Percentiles rank a stretch among this genome's conserved stretches.
These are phyloP conservation scores for Xanthorhoe spadicearia DNA, from an alignment of 2,888 invertebrate genomes.

Conservation along the genomic window DNA sequence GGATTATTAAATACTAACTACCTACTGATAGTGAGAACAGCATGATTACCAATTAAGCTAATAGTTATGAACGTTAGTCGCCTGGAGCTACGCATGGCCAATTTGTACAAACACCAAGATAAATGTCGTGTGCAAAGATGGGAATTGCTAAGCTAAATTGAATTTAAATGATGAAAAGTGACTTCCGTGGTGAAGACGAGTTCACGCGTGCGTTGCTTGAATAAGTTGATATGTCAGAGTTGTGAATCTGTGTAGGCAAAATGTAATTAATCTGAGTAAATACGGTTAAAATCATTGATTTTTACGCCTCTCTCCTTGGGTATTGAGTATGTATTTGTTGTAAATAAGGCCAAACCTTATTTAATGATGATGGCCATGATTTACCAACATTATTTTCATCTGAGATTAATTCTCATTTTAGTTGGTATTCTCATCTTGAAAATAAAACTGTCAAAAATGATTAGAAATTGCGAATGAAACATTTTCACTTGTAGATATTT, in stretches of 20 bases:
- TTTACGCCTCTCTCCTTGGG: not conserved
- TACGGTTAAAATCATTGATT: not conserved
- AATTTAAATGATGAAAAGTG: slow-evolving; percentile 14
- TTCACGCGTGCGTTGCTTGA: not conserved
- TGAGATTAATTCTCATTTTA: no score
- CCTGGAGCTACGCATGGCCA: not conserved
- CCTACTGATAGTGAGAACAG: not conserved
- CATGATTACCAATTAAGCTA: not conserved
- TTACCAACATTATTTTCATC: no score
- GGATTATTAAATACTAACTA: not conserved
- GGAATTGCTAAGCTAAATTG: slow-evolving; percentile 1
- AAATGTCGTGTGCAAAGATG: slow-evolving; percentile 5
- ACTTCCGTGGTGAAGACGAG: not conserved
- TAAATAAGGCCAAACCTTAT: not conserved
- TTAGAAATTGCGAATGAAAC: no score
- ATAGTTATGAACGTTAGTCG: not conserved
- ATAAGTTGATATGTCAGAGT: not conserved
- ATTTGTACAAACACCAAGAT: slow-evolving; percentile 4
- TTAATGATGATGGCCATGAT: no score
- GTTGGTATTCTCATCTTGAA: no score
- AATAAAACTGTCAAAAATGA: no score
- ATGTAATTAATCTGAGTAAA: not conserved
- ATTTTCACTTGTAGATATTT: no score
- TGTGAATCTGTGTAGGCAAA: not conserved
- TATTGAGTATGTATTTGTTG: not conserved